Conservation (phyloP, 2,888 invertebrate species). For the Nemotelus nigrinus region DNA sequence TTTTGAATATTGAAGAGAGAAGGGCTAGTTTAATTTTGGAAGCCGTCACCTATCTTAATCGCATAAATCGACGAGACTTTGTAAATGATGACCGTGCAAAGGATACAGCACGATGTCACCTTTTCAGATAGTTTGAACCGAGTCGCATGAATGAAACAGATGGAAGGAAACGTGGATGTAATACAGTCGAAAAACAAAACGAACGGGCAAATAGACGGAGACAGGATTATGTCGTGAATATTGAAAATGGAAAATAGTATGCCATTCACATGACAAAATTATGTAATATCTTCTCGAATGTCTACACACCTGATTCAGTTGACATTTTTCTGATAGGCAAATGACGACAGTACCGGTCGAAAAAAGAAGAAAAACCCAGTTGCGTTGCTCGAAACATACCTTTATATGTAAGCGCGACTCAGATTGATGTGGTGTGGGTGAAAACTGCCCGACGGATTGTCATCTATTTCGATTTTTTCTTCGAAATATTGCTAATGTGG, state of each 20-base stretch:
- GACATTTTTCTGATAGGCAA: conserved; percentile 25
- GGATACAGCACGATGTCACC: conserved; percentile 26
- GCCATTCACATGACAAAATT: conserved; percentile 47
- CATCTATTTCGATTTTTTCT: conserved; percentile 3
- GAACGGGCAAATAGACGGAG: neutral
- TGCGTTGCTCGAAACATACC: neutral
- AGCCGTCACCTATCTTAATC: conserved; percentile 23
- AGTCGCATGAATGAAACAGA: neutral
- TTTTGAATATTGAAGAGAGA: conserved; percentile 44
- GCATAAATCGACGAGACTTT: neutral
- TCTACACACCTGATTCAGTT: conserved; percentile 31
- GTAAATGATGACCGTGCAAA: conserved; percentile 2
- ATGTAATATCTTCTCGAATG: conserved; percentile 30
- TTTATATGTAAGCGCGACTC: neutral
- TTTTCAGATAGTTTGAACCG: conserved; percentile 14
- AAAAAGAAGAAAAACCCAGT: neutral
- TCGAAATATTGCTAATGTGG: conserved; percentile 1
- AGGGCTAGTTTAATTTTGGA: conserved; percentile 11
- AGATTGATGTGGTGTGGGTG: neutral
- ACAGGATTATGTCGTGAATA: neutral
- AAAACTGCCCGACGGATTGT: neutral
- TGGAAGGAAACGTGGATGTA: neutral
- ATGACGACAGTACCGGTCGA: conserved; percentile 2
- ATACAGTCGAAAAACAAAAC: conserved; percentile 7
- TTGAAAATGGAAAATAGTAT: conserved; percentile 36